Conservation (phyloP, 2,888 invertebrate species). For the Esperia sulphurella region DNA sequence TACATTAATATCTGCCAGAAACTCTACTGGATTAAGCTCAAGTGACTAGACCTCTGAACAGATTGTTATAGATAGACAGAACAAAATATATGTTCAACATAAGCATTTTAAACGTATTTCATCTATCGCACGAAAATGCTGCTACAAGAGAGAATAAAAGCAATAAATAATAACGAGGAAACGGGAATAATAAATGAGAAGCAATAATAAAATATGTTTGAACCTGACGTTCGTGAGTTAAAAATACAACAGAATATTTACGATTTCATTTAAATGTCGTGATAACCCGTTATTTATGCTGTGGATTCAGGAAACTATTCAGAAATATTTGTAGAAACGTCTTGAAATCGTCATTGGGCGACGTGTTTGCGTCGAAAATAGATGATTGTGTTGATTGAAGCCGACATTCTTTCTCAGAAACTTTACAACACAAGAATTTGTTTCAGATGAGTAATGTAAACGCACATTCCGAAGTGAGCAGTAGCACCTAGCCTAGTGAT, state of each 20-base stretch:
- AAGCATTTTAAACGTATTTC: not conserved
- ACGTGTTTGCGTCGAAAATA: not conserved
- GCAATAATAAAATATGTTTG: not conserved
- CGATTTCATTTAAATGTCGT: slow-evolving; percentile 38
- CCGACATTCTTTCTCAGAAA: not conserved
- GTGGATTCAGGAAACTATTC: not conserved
- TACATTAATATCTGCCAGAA: no score
- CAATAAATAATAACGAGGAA: not conserved
- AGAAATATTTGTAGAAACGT: not conserved
- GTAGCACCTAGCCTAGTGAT: no score
- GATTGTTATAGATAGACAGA: not conserved
- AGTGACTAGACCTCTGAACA: not conserved
- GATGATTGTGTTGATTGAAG: not conserved
- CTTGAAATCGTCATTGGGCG: not conserved
- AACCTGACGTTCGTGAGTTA: not conserved
- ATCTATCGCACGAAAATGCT: not conserved
- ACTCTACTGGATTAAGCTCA: not conserved
- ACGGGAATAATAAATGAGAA: not conserved
- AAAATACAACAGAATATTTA: slow-evolving; percentile 26
- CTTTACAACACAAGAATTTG: not conserved
- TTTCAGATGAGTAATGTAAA: not conserved
- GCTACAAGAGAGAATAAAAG: not conserved
- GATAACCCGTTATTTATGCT: slow-evolving; percentile 51
- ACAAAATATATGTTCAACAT: not conserved
- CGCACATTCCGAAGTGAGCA: no score